phyloP scores from a whole-genome alignment of 2,797 vertebrate species.

The Silurus lanzhouensis region DNA sequence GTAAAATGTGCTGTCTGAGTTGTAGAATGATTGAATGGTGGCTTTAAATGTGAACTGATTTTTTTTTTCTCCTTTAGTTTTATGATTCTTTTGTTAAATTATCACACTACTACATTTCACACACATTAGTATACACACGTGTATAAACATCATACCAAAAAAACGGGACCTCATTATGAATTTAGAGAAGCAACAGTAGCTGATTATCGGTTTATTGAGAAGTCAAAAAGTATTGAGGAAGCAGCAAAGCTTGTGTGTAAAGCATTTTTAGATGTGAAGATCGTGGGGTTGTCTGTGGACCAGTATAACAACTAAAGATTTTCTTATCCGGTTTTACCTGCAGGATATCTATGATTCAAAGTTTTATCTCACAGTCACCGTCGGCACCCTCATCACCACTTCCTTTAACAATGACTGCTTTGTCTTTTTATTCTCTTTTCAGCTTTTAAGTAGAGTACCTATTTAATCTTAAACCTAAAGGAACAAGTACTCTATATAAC shows the following conservation, averaged over 20 bases:
- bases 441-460: background rate
- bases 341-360: background rate
- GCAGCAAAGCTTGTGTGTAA: too few relatives aligned
- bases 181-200: too few relatives aligned
- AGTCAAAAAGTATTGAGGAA: too few relatives aligned
- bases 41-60: background rate
- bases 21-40: slow-evolving; percentile 8
- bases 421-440: background rate
- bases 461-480: too few relatives aligned
- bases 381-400: background rate
- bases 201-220: too few relatives aligned
- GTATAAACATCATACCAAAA: too few relatives aligned
- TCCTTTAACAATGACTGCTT: background rate
- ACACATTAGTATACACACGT: too few relatives aligned
- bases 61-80: background rate
- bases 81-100: too few relatives aligned
- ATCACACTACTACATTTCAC: too few relatives aligned
- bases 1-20: background rate
- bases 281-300: background rate
- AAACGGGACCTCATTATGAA: too few relatives aligned
- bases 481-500: too few relatives aligned
- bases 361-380: accelerated
- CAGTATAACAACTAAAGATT: background rate
- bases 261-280: background rate
- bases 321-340: background rate